Evolutionary conservation across 2,888 invertebrate genomes (phyloP).

Genomic region (Thyatira batis): DNA sequence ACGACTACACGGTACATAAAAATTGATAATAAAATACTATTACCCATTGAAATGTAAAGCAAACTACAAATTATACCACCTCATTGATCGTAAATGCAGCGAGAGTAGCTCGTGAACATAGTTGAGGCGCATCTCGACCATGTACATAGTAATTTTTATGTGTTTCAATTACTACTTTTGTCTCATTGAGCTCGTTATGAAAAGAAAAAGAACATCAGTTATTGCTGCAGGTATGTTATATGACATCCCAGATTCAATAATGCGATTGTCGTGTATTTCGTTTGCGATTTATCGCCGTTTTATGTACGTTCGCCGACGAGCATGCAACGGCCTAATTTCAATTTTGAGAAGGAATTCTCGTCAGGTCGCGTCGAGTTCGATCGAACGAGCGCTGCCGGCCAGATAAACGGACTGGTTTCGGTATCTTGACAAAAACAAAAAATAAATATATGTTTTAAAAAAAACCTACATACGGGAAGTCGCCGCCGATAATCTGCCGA

Average conservation of each 20-base stretch:
- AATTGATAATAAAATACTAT: slow-evolving; percentile 5
- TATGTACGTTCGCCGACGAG: slow-evolving; percentile 17
- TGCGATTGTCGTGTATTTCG: neutral
- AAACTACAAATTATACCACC: slow-evolving; percentile 16
- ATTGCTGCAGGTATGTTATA: slow-evolving; percentile 30
- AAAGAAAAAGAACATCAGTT: slow-evolving; percentile 39
- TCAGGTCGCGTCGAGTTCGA: slow-evolving; percentile 33
- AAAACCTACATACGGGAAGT: slow-evolving; percentile 73
- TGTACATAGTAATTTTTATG: slow-evolving; percentile 40
- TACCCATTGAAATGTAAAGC: slow-evolving; percentile 11
- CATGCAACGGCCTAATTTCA: slow-evolving; percentile 60
- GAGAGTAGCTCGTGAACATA: slow-evolving; percentile 26
- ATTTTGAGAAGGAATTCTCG: slow-evolving; percentile 59
- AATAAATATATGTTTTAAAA: slow-evolving; percentile 37
- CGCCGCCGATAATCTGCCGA: slow-evolving; percentile 72
- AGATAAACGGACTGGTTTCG: slow-evolving; percentile 77
- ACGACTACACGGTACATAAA: slow-evolving; percentile 3
- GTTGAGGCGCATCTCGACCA: slow-evolving; percentile 37
- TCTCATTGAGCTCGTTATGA: slow-evolving; percentile 45
- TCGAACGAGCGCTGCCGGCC: slow-evolving; percentile 48
- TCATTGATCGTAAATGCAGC: slow-evolving; percentile 17
- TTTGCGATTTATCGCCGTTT: slow-evolving; percentile 2
- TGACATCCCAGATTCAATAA: slow-evolving; percentile 11
- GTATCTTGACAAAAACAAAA: slow-evolving; percentile 67
- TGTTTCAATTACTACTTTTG: slow-evolving; percentile 33